phyloP scores from a whole-genome alignment of 2,888 invertebrate species.

The Cryptocephalus moraei region DNA sequence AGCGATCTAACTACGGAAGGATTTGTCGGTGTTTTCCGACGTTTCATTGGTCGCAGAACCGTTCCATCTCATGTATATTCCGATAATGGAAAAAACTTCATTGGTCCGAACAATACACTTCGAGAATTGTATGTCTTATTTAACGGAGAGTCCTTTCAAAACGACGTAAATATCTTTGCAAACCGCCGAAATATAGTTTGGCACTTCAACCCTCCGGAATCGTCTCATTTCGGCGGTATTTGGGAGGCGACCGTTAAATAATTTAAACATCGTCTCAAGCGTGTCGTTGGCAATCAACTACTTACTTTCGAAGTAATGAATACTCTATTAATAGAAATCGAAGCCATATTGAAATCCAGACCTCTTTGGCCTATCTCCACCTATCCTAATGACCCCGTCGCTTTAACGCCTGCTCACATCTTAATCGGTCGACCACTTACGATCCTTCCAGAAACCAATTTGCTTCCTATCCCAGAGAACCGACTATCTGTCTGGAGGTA shows the following conservation, averaged over 20 bases:
- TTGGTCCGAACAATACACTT: conserved; percentile 1
- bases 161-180: not conserved
- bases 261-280: conserved; percentile 4
- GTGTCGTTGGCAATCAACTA: not conserved
- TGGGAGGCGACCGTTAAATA: conserved; percentile 6
- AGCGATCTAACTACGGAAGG: not conserved
- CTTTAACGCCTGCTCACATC: conserved; percentile 24
- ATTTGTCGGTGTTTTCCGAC: not conserved
- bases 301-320: too few species aligned
- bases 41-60: not conserved
- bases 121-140: not conserved
- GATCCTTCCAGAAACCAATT: conserved; percentile 11
- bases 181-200: conserved; percentile 2
- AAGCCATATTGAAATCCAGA: conserved; percentile 25
- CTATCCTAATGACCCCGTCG: conserved; percentile 18
- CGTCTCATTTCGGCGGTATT: conserved; percentile 8
- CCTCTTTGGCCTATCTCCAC: conserved; percentile 19
- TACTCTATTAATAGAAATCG: conserved; percentile 21
- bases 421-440: conserved; percentile 18
- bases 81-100: conserved; percentile 6
- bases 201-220: conserved; percentile 5
- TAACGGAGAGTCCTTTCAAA: not conserved
- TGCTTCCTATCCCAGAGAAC: conserved; percentile 8
- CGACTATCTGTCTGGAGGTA: conserved; percentile 15
- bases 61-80: not conserved